A percentile compares a stretch with the other conserved stretches of the same genome.
phyloP scores from a whole-genome alignment of 37 sponge, comb jelly and placozoan genomes.

The Petrosia ficiformis region DNA sequence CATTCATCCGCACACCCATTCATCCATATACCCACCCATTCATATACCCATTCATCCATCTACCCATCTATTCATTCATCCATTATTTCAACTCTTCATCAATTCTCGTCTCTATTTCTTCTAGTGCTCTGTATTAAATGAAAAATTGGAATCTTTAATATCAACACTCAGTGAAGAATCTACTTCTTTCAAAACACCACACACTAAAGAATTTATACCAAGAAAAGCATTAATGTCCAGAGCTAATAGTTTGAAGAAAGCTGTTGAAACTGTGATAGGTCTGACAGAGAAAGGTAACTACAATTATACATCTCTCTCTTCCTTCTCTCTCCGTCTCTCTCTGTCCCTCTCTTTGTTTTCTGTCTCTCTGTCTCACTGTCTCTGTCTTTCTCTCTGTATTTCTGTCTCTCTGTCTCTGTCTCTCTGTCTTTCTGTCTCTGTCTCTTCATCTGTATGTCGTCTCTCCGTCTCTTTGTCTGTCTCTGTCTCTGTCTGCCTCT shows the following conservation, averaged over 20 bases:
- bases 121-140: slow-evolving; percentile 38
- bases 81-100: not conserved
- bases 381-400: slow-evolving; percentile 8
- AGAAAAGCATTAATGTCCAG: slow-evolving; percentile 74
- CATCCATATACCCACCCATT: too few species aligned
- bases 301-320: slow-evolving; percentile 5
- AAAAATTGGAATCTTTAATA: slow-evolving; percentile 32
- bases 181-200: not conserved
- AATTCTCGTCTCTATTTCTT: not conserved
- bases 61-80: not conserved
- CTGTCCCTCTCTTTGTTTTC: slow-evolving; percentile 13
- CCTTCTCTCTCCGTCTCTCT: slow-evolving; percentile 31
- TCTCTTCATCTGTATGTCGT: not conserved
- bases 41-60: too few species aligned
- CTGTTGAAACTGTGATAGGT: slow-evolving; percentile 69
- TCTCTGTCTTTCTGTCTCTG: not conserved
- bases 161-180: slow-evolving; percentile 11
- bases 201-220: slow-evolving; percentile 37
- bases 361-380: not conserved
- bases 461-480: slow-evolving; percentile 21
- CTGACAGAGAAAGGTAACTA: slow-evolving; percentile 45
- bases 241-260: slow-evolving; percentile 89
- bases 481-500: slow-evolving; percentile 28
- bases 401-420: slow-evolving; percentile 11
- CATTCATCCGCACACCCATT: too few species aligned